Evolutionary conservation across 1,140 invertebrate genomes (phyloP), one percentile per base, ranked within the genome.

Genomic region (Caenorhabditis brenneri): DNA sequence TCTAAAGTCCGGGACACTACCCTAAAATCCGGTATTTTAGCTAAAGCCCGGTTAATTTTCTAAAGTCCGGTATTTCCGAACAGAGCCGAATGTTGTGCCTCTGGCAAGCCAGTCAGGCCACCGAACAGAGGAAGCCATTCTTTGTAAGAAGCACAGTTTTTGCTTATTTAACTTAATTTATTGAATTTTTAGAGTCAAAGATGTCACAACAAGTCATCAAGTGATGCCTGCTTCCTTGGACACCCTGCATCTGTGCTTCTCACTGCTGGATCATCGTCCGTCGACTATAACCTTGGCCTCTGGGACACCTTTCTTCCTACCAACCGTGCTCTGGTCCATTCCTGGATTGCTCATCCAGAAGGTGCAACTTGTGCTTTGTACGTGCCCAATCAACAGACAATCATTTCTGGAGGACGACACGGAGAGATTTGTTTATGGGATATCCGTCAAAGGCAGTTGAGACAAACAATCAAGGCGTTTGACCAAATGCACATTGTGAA

Each of bases 271-370:
- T 96, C 97, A 90, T 96, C 96, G 91, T 95, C 95, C 0, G 97
- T 99, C 91, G 96, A 95, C 89, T 95, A 95, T 89, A 99, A 99
- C 92, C 95, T 99, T n/a, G 96, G 95, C 69, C 93, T 99, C 81
- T 99, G 97, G 97, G 97, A 99, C 91, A 98, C 97, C 0, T 92
- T 99, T 69, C 93, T 99, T 92, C 97, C 97, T 7, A 94, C 95
- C 88, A 95, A 95, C 88, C 98, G 97, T 92, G 94, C 96, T 53
- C 93, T 97, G 86, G 95, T 99, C 74, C 95, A 92, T 90, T 84
- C 89, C 7, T 90, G 89, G 86, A 55, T 79, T 29, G 86, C 86
- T 12, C 89, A 90, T 84, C 53, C 55, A 22, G 89, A 90, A 49
- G 89, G 89, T 19, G 90, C 90, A 5, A 88, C 85, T 6, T 89